Conservation (phyloP, 35 echinoderm and acorn worm genomes). For the Lytechinus variegatus region DNA sequence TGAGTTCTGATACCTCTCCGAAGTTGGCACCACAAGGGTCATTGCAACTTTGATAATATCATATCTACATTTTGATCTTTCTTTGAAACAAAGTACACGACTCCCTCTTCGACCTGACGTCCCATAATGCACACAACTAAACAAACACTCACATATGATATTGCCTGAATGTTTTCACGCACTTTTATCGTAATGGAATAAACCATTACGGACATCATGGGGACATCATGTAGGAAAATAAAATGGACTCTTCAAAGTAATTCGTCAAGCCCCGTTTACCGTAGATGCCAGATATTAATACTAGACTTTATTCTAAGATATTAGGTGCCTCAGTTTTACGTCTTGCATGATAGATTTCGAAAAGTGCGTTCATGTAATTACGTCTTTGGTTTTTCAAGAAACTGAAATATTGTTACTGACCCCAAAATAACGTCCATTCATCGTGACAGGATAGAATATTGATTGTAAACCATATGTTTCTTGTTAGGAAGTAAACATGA, state of each 20-base stretch:
- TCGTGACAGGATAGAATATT: no score
- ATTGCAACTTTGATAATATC: no score
- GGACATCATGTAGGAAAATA: neutral
- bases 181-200: neutral
- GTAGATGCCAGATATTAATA: neutral
- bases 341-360: neutral
- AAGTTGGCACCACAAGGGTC: no score
- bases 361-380: neutral
- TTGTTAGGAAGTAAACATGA: no score
- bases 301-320: no score
- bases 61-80: no score
- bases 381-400: neutral
- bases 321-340: no score
- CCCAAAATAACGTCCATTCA: no score
- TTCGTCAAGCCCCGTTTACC: neutral
- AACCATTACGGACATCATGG: neutral
- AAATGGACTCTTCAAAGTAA: neutral
- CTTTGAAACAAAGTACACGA: no score
- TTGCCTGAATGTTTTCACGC: neutral
- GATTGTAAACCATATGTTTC: no score
- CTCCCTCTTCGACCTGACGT: neutral
- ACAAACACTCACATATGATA: neutral
- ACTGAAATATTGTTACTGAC: neutral
- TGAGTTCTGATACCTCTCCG: no score
- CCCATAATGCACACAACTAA: neutral